These are phyloP conservation scores for Tinea semifulvella DNA, from an alignment of 2,888 invertebrate species.

Conservation along the genomic window DNA sequence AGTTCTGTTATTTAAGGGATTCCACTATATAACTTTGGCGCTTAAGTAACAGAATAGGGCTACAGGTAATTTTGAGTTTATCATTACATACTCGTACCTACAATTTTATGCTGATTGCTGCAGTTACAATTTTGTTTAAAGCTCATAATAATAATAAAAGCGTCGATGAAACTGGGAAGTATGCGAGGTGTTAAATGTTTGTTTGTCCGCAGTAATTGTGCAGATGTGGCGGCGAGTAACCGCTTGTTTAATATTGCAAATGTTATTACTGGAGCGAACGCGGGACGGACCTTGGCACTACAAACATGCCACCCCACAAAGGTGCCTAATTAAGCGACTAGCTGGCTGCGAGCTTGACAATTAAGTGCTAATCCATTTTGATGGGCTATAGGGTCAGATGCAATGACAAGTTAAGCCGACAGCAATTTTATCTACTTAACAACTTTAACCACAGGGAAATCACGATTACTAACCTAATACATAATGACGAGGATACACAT, in stretches of 20 bases:
- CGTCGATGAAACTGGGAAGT: constrained; percentile 21
- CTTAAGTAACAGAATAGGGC: no score
- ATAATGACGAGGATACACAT: no score
- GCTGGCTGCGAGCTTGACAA: constrained; percentile 28
- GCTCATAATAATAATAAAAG: constrained; percentile 12
- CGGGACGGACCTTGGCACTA: constrained; percentile 16
- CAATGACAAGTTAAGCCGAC: constrained; percentile 4
- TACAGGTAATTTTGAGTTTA: no score
- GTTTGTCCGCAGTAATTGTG: constrained; percentile 35
- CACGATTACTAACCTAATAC: no score
- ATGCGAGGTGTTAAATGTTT: constrained; percentile 36
- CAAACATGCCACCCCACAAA: constrained; percentile 36
- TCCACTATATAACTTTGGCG: no score
- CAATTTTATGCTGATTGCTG: no score
- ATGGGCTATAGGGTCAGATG: constrained; percentile 17
- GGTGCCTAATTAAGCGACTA: constrained; percentile 40
- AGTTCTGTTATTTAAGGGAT: no score
- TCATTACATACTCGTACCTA: no score
- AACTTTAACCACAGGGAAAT: not conserved
- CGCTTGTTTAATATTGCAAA: constrained; percentile 54
- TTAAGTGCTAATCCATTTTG: constrained; percentile 33
- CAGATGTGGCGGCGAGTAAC: constrained; percentile 29
- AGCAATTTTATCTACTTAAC: constrained; percentile 3
- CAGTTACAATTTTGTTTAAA: no score
- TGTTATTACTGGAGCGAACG: constrained; percentile 34